Evolutionary conservation across 2,113 vertebrate genomes (phyloP), one percentile per base, ranked within the genome.

Genomic region (Loxodonta africana): DNA sequence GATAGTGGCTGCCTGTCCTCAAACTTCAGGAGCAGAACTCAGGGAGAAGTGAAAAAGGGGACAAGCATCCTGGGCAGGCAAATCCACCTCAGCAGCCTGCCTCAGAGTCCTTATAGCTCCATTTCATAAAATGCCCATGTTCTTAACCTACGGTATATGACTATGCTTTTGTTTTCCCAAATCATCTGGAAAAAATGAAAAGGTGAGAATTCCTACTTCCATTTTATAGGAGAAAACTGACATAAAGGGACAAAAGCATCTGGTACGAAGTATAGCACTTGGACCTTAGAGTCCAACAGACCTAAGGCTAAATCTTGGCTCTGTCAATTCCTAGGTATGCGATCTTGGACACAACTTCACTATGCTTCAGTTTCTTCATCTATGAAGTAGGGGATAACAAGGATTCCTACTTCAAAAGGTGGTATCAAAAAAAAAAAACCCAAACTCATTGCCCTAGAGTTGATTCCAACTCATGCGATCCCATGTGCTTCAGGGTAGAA

Each of bases 121-220:
- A 62, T 33, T 63, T 83, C 76, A 90, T 18, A 90, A 95, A 90
- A 78, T 69, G 60, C 6, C 71, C 44, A 67, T 0, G 1, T 57
- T 65, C 81, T 90, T 92, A 71, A 84, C 8, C 83, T 81, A 90
- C 17, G 87, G 10, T 15, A 1, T 33, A 62, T 30, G 1, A 46
- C 51, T 48, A 73, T 14, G 67, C 33, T 85, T 67, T 89, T 90
- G 78, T 93, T 86, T 96, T 81, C 80, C 44, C 46, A 57, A 73
- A 77, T 92, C 62, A n/a, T 88, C 78, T 83, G 33, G 65, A 37
- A 89, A 93, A 90, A 90, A 37, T 73, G 21, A 95, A 96, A 96
- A 11, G 44, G 26, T 46, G 95, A 80, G 25, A 95, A 95, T 96
- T 94, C 25, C 83, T 63, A 83, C 28, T 92, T 96, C 53, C 20